Base-by-base conservation (phyloP, 1,140 invertebrate genomes). In the Paracyclopina nana region DNA sequence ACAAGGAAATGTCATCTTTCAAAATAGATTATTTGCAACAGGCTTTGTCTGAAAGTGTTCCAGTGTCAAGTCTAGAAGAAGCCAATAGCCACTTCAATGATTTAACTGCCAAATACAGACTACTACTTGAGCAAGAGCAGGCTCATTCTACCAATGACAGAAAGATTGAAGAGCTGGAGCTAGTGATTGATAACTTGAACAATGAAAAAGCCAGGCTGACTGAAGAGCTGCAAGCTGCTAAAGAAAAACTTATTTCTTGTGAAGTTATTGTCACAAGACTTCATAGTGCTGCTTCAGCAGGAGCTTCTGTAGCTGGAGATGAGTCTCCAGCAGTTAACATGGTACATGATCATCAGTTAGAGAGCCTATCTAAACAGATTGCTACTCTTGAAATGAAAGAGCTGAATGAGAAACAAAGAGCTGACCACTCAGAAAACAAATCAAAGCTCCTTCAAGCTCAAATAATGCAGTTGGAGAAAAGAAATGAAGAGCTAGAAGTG, bases 321-420 rank as follows among this genome's bases (percentile, higher is more conserved):
- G n/a, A n/a, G n/a, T n/a, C n/a, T n/a, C n/a, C n/a, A n/a, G n/a
- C n/a, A n/a, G n/a, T n/a, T n/a, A n/a, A 41, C 9, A 44, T 24
- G 16, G 18, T 6, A 14, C 30, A 14, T 22, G 8, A 40, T 27
- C 14, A 38, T 38, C 34, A 38, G 20, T 38, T 9, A 16, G 34
- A 3, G 14, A 5, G 14, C 34, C 34, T 31, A 14, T n/a, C n/a
- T 46, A 46, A 25, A 20, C 26, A 46, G 30, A 27, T 53, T 14
- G 44, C 31, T 11, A 31, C 45, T 16, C 11, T 53, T 9, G 52
- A 53, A 49, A 53, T 53, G 22, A 53, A 49, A 48, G 52, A 53
- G 30, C 12, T 53, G n/a, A 50, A 53, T 53, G 52, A 53, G 40
- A 46, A 44, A 40, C 52, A 53, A 40, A 46, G 22, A 26, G 52